Evolutionary conservation across 2,113 vertebrate species (phyloP).

Genomic region (Hydrochoerus hydrochaeris): DNA sequence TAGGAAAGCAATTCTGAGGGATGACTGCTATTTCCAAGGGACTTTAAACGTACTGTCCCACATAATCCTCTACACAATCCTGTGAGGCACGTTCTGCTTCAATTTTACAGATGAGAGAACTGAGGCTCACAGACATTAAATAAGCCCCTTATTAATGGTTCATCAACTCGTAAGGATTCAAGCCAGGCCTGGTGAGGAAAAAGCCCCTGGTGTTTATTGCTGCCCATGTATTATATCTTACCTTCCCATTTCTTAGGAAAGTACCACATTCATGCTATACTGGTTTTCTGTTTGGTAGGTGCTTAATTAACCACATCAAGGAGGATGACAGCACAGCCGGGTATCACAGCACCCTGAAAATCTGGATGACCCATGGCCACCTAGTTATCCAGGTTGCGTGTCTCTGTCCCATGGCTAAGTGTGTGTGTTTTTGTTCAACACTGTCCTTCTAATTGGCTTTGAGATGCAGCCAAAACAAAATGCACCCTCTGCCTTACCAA

Average conservation of each 20-base stretch:
- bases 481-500: conserved; percentile 94
- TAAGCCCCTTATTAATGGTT: neutral
- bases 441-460: conserved; percentile 80
- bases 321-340: neutral
- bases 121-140: conserved; percentile 40
- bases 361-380: neutral
- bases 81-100: neutral
- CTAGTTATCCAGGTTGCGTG: neutral
- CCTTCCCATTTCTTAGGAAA: conserved; percentile 38
- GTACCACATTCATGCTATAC: neutral
- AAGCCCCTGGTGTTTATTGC: neutral
- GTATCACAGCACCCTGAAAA: neutral
- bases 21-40: neutral
- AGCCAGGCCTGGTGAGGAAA: neutral
- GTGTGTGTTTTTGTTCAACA: conserved; percentile 69
- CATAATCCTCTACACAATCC: neutral
- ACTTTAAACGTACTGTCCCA: neutral
- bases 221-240: conserved; percentile 27
- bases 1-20: neutral
- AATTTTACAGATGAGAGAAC: conserved; percentile 70
- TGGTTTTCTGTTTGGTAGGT: neutral
- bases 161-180: neutral
- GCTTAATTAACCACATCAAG: neutral
- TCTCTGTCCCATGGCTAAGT: neutral
- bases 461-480: conserved; percentile 86